Base-by-base conservation (phyloP, 2,797 vertebrate genomes). In the Acanthurus leucopareius region DNA sequence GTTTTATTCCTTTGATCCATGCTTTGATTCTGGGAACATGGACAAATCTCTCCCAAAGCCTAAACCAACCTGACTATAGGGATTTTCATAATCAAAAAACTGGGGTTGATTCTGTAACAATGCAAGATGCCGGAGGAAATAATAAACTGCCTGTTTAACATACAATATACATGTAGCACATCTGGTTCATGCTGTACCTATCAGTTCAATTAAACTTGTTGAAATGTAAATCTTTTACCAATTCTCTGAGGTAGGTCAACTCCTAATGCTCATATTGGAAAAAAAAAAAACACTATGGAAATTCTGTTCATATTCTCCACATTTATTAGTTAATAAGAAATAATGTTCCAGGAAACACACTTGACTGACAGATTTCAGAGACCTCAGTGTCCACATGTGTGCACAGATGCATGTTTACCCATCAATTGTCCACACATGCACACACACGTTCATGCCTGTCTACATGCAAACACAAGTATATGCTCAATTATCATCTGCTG, bases 1-100 rank as follows among this genome's bases (percentile, higher is more conserved):
- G 70, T 85, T 85, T 84, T 75, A 75, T 88, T 89, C 75, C 70
- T 91, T 86, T 90, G 62, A 84, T 86, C 68, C 11, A 0, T 10
- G 59, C 75, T 80, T 85, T 87, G 67, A 84, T 83, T 79, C 65
- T 63, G 59, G 40, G 76, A 82, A 73, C 59, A 66, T 9, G 10
- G 52, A 78, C 75, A 84, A 75, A 85, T 83, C 32, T 75, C 60
- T 60, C 47, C 40, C 51, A 69, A 65, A 67, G 52, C 54, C 48
- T 75, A 20, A 75, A 85, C 62, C 60, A 87, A 71, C 62, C 64
- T 63, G 75, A 60, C 62, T 20, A 14, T 74, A 28, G 59, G 49
- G 22, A 73, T 49, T 69, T 69, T 73, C 64, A 71, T 72, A 58
- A 73, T 62, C 13, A 52, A 58, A 58, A 80, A 81, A 8, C 17